A percentile compares a stretch with the other conserved stretches of the same genome.
phyloP scores from a whole-genome alignment of 2,797 vertebrate genomes.

The Muscicapa comitata region DNA sequence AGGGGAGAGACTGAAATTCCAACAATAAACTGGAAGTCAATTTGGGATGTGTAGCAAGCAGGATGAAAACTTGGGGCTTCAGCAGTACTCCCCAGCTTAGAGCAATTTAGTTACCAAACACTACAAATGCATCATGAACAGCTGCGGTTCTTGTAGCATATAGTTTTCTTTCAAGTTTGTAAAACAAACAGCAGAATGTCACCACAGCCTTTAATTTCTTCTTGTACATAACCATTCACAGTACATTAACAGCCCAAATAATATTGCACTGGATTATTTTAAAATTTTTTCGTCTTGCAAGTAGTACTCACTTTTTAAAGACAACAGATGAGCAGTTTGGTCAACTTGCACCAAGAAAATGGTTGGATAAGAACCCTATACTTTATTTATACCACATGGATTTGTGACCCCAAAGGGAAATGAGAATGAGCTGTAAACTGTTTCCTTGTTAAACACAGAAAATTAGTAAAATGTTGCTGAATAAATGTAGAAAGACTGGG shows the following conservation, averaged over 20 bases:
- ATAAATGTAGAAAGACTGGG: conserved; percentile 74
- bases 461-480: conserved; percentile 57
- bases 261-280: conserved; percentile 48
- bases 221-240: conserved; percentile 58
- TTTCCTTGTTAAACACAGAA: conserved; percentile 47
- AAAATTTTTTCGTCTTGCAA: background rate
- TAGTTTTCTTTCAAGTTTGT: conserved; percentile 56
- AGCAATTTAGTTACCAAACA: background rate
- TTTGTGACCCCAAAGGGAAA: conserved; percentile 16
- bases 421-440: conserved; percentile 37
- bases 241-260: conserved; percentile 57
- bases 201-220: conserved; percentile 64
- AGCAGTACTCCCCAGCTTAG: background rate
- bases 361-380: background rate
- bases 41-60: background rate
- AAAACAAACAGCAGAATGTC: conserved; percentile 63
- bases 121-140: background rate
- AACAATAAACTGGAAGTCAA: background rate
- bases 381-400: conserved; percentile 17
- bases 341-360: conserved; percentile 54
- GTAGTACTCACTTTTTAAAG: conserved; percentile 43
- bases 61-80: background rate
- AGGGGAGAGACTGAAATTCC: background rate
- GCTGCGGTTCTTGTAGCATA: conserved; percentile 23
- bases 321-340: conserved; percentile 45